A percentile compares a stretch with the other conserved stretches of the same genome.
Conservation (phyloP, 2,888 invertebrate species). For the Herminia tarsipennalis region DNA sequence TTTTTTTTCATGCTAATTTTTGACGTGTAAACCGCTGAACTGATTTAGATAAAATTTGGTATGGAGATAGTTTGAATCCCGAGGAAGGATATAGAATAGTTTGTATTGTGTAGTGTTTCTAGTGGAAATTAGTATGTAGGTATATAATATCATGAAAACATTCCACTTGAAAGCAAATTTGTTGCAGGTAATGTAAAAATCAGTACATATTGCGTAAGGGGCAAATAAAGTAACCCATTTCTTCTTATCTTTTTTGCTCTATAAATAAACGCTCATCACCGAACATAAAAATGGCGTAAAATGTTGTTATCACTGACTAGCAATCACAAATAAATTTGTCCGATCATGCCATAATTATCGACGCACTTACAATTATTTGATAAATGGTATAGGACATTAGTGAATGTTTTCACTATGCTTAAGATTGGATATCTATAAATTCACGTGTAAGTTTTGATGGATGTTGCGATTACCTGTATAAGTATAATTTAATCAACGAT, state of each 20-base stretch:
- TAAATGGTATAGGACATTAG: conserved; percentile 8
- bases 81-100: no score
- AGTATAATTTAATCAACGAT: not conserved
- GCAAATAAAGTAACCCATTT: conserved; percentile 11
- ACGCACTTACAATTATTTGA: conserved; percentile 8
- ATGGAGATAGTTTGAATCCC: no score
- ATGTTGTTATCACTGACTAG: conserved; percentile 43
- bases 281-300: conserved; percentile 47
- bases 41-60: no score
- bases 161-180: no score
- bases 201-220: conserved; percentile 17
- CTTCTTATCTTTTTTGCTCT: conserved; percentile 22
- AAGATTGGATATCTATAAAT: no score
- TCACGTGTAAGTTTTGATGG: conserved; percentile 1
- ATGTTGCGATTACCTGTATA: not conserved
- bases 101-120: no score
- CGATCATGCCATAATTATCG: conserved; percentile 28
- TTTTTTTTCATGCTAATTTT: no score
- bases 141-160: no score
- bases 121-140: no score
- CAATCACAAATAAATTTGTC: conserved; percentile 27
- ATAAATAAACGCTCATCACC: conserved; percentile 8
- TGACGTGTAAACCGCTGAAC: no score
- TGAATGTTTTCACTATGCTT: conserved; percentile 20
- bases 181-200: conserved; percentile 29